These are phyloP conservation scores for Etheostoma spectabile DNA, from an alignment of 2,113 vertebrate species.

Conservation along the genomic window DNA sequence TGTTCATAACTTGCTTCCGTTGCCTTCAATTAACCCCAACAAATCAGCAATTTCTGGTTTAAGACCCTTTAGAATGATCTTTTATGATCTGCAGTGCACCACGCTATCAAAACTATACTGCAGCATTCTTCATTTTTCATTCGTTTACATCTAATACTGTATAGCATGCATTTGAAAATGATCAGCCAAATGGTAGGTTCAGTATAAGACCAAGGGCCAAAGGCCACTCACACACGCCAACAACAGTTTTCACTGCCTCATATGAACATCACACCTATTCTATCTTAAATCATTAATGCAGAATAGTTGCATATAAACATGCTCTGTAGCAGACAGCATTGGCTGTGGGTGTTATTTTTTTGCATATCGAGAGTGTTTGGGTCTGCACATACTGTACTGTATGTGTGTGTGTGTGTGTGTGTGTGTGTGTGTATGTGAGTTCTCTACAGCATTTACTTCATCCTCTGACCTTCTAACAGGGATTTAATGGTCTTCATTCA, in stretches of 20 bases:
- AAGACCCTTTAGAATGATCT: neutral
- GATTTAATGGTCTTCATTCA: constrained; percentile 48
- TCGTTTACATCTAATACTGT: neutral
- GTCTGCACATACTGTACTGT: no score
- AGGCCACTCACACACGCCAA: neutral
- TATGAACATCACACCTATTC: neutral
- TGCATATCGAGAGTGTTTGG: constrained; percentile 21
- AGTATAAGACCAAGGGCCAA: neutral
- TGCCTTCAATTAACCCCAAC: neutral
- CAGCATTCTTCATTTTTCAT: neutral
- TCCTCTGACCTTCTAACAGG: constrained; percentile 14
- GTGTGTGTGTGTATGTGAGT: constrained; percentile 1
- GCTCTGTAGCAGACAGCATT: neutral
- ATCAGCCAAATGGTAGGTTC: neutral
- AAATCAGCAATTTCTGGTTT: neutral
- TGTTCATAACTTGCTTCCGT: neutral
- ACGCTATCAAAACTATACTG: neutral
- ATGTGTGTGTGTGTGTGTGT: constrained; percentile 23
- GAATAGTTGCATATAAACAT: neutral
- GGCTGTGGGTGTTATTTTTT: neutral
- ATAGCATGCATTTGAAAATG: neutral
- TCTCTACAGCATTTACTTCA: constrained; percentile 6
- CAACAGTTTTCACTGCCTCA: neutral
- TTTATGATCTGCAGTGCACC: neutral
- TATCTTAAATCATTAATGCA: neutral